A percentile compares a stretch with the other conserved stretches of the same genome.
These are phyloP conservation scores for Amniataba percoides DNA, from an alignment of 2,797 vertebrate species.

Conservation along the genomic window DNA sequence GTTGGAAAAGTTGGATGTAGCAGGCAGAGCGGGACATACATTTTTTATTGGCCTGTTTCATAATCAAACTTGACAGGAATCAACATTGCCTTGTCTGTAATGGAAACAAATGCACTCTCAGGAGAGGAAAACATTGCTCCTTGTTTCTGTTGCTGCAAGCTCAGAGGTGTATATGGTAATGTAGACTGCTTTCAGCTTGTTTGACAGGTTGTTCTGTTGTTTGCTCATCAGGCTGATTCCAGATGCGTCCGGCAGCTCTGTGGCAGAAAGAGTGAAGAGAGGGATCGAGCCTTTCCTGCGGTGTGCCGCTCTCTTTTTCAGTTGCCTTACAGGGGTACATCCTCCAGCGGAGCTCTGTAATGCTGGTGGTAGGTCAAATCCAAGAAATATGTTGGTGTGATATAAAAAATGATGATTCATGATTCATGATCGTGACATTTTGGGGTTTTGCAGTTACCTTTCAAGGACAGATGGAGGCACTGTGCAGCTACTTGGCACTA, in stretches of 20 bases:
- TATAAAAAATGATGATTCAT: neutral
- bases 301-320: conserved; percentile 94
- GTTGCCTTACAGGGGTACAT: conserved; percentile 93
- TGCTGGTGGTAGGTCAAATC: conserved; percentile 73
- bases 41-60: neutral
- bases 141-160: neutral
- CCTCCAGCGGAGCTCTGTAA: conserved; percentile 92
- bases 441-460: conserved; percentile 83
- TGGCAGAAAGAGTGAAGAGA: conserved; percentile 89
- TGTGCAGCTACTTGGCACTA: conserved; percentile 94
- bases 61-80: conserved; percentile 2
- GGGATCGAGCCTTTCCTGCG: conserved; percentile 94
- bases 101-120: neutral
- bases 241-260: conserved; percentile 86
- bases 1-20: neutral
- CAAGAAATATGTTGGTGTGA: neutral
- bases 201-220: conserved; percentile 25
- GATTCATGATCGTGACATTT: conserved; percentile 17
- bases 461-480: conserved; percentile 89
- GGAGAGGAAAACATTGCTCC: neutral
- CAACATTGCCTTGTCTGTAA: neutral
- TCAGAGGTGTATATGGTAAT: neutral
- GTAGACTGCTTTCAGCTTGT: neutral
- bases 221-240: conserved; percentile 80
- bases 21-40: neutral